Percentiles rank a stretch among this genome's conserved stretches.
These are phyloP conservation scores for Psilopsiagon aurifrons DNA, from an alignment of 2,113 vertebrate species.

Conservation along the genomic window DNA sequence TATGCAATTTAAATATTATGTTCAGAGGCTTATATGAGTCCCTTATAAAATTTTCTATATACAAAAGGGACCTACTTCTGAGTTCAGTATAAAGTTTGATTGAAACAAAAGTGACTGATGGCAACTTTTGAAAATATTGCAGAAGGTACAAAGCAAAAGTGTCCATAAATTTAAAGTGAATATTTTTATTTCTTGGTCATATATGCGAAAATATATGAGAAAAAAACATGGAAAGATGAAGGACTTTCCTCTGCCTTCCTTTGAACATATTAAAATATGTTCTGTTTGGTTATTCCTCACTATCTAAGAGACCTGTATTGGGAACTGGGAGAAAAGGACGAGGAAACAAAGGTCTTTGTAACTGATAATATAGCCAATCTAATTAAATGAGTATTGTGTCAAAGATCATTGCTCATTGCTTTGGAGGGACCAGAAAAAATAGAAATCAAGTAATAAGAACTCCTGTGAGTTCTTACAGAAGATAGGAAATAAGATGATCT, in stretches of 20 bases:
- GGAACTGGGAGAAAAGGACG: background rate
- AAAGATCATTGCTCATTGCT: background rate
- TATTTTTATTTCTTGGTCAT: background rate
- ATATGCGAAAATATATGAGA: background rate
- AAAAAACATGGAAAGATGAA: background rate
- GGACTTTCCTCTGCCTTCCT: background rate
- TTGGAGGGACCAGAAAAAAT: background rate
- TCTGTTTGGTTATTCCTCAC: background rate
- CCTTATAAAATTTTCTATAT: background rate
- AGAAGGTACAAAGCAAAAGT: background rate
- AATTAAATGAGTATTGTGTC: background rate
- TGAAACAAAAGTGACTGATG: background rate
- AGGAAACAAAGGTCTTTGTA: background rate
- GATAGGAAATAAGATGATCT: background rate
- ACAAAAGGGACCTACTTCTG: background rate
- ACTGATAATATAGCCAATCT: background rate
- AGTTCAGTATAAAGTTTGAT: background rate
- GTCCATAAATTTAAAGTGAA: background rate
- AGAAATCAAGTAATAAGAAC: background rate
- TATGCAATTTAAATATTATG: background rate
- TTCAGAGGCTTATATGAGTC: background rate
- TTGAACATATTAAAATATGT: background rate
- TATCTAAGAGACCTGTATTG: background rate
- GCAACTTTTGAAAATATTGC: background rate
- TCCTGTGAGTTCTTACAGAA: background rate